Percentiles rank a stretch among this genome's conserved stretches.
Evolutionary conservation across 2,888 invertebrate genomes (phyloP).

Genomic region (Fissipunctia ypsillon): DNA sequence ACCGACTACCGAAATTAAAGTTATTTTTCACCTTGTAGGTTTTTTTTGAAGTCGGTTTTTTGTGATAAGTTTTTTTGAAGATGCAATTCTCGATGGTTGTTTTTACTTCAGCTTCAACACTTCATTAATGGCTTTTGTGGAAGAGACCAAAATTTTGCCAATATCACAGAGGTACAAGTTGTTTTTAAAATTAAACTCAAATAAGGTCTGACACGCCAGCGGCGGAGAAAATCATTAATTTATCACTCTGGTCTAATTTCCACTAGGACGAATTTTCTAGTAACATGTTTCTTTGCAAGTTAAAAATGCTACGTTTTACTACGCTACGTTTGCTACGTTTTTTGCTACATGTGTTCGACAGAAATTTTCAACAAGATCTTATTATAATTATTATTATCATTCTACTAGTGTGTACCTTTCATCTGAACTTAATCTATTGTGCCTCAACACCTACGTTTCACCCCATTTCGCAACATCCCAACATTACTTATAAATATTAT

Average conservation of each 20-base stretch:
- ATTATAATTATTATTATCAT: not conserved
- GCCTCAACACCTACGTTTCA: conserved; percentile 7
- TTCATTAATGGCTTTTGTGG: too few species aligned
- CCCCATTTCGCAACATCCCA: conserved; percentile 24
- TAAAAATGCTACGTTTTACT: not conserved
- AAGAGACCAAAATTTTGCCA: too few species aligned
- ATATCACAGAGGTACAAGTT: too few species aligned
- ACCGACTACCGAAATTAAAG: too few species aligned
- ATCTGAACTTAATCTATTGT: conserved; percentile 17
- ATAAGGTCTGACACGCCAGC: not conserved
- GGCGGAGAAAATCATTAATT: too few species aligned
- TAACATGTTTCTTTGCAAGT: not conserved
- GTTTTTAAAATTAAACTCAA: not conserved
- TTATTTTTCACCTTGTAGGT: too few species aligned
- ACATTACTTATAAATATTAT: conserved; percentile 47
- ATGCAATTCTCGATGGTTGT: not conserved
- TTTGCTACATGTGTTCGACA: too few species aligned
- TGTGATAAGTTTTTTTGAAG: too few species aligned
- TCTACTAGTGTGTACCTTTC: not conserved
- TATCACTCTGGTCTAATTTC: not conserved
- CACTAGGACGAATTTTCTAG: not conserved
- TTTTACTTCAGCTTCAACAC: not conserved
- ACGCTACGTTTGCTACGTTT: too few species aligned
- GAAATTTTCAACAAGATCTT: not conserved
- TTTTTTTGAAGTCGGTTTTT: too few species aligned